phyloP scores from a whole-genome alignment of 2,797 vertebrate genomes.

The Arremon brunneinucha region DNA sequence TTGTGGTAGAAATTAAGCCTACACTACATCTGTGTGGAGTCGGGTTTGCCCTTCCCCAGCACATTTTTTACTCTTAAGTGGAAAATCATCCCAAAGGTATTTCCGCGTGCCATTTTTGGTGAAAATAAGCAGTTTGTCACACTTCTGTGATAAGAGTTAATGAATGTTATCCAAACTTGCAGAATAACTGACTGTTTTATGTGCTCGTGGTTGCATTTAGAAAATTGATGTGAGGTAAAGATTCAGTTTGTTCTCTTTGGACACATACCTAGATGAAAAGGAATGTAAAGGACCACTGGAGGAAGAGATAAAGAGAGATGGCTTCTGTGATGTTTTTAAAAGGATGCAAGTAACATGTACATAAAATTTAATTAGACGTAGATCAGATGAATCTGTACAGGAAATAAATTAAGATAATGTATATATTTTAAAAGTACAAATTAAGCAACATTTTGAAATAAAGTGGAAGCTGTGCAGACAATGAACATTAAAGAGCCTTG shows the following conservation, averaged over 20 bases:
- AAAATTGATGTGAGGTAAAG: not conserved
- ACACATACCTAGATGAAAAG: not conserved
- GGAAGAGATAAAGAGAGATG: not conserved
- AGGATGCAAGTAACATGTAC: not conserved
- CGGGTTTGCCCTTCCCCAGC: not conserved
- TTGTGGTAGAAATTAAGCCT: not conserved
- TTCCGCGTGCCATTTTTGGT: not conserved
- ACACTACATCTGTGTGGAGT: accelerated
- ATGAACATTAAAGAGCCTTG: not conserved
- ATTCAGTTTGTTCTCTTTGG: not conserved
- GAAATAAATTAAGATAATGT: not conserved
- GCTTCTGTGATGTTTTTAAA: not conserved
- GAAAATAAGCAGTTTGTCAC: not conserved
- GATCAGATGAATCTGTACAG: not conserved
- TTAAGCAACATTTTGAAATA: not conserved
- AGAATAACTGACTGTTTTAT: not conserved
- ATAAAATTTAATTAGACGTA: not conserved
- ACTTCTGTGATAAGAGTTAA: not conserved
- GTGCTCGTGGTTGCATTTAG: not conserved
- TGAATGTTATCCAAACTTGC: not conserved
- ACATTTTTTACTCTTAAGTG: not conserved
- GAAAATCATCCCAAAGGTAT: not conserved
- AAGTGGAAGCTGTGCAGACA: not conserved
- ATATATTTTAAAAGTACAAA: not conserved
- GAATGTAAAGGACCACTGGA: not conserved